Conservation (phyloP, 1,140 invertebrate species). For the Venturia canescens region DNA sequence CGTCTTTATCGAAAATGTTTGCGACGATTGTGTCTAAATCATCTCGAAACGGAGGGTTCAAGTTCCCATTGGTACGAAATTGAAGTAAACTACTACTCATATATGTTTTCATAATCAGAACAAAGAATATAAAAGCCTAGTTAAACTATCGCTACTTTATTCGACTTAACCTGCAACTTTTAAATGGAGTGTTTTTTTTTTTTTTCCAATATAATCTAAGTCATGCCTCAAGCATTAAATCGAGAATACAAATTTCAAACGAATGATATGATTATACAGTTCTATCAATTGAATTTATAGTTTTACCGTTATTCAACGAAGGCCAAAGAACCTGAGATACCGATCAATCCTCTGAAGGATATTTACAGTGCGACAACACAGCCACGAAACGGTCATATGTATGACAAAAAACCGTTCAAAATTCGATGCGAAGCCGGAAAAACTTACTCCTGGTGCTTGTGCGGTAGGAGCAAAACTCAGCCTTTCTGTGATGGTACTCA, state of each 20-base stretch:
- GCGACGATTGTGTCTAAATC: background rate
- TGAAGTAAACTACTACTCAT: background rate
- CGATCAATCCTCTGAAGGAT: constrained; percentile 81
- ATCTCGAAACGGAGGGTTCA: background rate
- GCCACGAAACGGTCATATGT: constrained; percentile 83
- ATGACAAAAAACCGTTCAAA: constrained; percentile 94
- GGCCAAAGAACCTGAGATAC: constrained; percentile 75
- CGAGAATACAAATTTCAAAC: too few relatives aligned
- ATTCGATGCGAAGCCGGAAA: constrained; percentile 86
- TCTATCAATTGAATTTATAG: background rate
- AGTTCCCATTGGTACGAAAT: background rate
- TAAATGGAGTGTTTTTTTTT: too few relatives aligned
- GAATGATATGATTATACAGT: too few relatives aligned
- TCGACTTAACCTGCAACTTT: too few relatives aligned
- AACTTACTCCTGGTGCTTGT: constrained; percentile 95
- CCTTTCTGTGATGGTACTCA: constrained; percentile 97
- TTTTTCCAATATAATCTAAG: too few relatives aligned
- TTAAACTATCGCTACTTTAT: background rate
- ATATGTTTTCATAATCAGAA: background rate
- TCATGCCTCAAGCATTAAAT: too few relatives aligned
- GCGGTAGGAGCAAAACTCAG: constrained; percentile 93
- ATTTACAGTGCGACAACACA: constrained; percentile 80
- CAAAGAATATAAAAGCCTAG: background rate
- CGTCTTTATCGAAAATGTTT: background rate
- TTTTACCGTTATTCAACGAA: constrained; percentile 32